Evolutionary conservation across 2,888 invertebrate species (phyloP).

Genomic region (Tenthredo scrophulariae): DNA sequence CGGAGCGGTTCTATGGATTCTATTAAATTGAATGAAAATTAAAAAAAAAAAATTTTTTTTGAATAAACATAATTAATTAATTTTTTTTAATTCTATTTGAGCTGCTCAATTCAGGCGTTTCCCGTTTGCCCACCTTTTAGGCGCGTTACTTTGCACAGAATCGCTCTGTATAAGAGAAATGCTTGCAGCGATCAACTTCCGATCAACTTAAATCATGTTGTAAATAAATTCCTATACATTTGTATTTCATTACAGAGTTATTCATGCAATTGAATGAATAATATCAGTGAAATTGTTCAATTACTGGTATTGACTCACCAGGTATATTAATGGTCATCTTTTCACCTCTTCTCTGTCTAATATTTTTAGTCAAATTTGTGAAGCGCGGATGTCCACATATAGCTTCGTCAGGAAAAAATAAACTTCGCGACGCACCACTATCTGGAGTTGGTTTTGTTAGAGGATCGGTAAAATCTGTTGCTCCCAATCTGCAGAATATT

Average conservation of each 20-base stretch:
- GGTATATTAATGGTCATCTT: slow-evolving; percentile 98
- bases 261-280: background rate
- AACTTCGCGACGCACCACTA: slow-evolving; percentile 88
- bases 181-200: background rate
- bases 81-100: too few relatives aligned
- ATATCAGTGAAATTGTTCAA: background rate
- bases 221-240: background rate
- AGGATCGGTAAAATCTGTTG: slow-evolving; percentile 93
- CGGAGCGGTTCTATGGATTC: too few relatives aligned
- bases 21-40: too few relatives aligned
- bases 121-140: too few relatives aligned
- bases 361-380: slow-evolving; percentile 95
- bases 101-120: too few relatives aligned
- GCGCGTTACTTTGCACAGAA: too few relatives aligned
- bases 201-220: background rate
- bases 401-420: slow-evolving; percentile 97
- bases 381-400: slow-evolving; percentile 98
- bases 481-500: slow-evolving; percentile 87
- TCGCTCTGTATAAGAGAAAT: too few relatives aligned
- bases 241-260: background rate
- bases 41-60: too few relatives aligned
- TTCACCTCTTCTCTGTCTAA: slow-evolving; percentile 93
- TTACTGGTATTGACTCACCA: slow-evolving; percentile 81
- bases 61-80: too few relatives aligned
- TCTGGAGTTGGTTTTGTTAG: slow-evolving; percentile 85